These are phyloP conservation scores for Acanthiza pusilla DNA, from an alignment of 2,797 vertebrate species.

Conservation along the genomic window DNA sequence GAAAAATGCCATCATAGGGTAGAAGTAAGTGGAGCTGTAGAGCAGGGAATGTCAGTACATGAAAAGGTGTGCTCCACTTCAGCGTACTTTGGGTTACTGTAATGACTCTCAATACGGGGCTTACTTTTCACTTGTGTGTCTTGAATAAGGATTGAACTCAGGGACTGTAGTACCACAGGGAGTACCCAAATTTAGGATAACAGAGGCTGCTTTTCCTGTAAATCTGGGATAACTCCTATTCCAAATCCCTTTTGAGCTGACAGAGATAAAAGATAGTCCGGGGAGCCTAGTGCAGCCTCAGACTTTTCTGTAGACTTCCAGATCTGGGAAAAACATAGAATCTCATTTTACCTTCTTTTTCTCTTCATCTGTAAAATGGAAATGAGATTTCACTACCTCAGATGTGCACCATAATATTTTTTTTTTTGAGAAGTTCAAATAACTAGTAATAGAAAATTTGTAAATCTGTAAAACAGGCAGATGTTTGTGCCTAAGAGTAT, in stretches of 20 bases:
- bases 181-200: constrained; percentile 6
- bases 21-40: neutral
- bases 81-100: neutral
- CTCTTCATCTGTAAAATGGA: neutral
- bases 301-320: neutral
- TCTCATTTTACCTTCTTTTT: neutral
- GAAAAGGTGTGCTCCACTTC: neutral
- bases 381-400: neutral
- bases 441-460: neutral
- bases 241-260: constrained; percentile 18
- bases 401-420: neutral
- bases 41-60: neutral
- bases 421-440: neutral
- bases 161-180: neutral
- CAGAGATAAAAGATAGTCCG: constrained; percentile 8
- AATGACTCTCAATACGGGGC: neutral
- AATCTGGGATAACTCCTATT: constrained; percentile 21
- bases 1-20: neutral
- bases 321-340: neutral
- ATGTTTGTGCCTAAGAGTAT: neutral
- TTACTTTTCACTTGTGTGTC: neutral
- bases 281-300: neutral
- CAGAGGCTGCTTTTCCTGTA: neutral
- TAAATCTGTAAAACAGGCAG: neutral
- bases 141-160: neutral